Conservation (phyloP, 2,113 vertebrate species). For the Acinonyx jubatus region DNA sequence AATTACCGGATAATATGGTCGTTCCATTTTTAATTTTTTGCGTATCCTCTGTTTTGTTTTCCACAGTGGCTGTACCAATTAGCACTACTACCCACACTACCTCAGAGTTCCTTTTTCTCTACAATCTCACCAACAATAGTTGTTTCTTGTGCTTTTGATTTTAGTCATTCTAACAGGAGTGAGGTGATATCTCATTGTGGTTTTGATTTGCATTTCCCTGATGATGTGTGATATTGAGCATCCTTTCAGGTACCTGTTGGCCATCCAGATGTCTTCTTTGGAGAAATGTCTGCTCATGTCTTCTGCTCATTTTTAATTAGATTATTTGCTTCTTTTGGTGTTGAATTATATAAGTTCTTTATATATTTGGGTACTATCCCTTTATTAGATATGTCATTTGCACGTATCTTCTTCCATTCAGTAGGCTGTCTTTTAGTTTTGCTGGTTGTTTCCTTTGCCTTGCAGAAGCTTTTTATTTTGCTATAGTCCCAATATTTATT, state of each 20-base stretch:
- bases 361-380: not conserved
- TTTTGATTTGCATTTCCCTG: not conserved
- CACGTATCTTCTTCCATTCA: not conserved
- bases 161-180: not conserved
- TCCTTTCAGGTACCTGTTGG: not conserved
- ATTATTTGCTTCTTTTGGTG: not conserved
- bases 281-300: not conserved
- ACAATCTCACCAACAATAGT: not conserved
- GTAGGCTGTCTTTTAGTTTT: not conserved
- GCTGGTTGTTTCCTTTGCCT: not conserved
- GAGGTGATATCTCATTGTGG: not conserved
- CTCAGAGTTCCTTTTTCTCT: not conserved
- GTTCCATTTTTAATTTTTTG: not conserved
- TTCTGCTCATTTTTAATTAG: not conserved
- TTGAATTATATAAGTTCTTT: not conserved
- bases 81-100: not conserved
- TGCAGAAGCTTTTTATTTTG: not conserved
- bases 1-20: not conserved
- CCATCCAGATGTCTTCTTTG: not conserved
- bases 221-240: not conserved
- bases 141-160: not conserved
- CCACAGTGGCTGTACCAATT: not conserved
- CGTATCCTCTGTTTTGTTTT: not conserved
- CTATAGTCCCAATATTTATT: not conserved
- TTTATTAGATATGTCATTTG: not conserved